Base-by-base conservation (phyloP, 2,113 vertebrate species). In the Mormoops blainvillei region DNA sequence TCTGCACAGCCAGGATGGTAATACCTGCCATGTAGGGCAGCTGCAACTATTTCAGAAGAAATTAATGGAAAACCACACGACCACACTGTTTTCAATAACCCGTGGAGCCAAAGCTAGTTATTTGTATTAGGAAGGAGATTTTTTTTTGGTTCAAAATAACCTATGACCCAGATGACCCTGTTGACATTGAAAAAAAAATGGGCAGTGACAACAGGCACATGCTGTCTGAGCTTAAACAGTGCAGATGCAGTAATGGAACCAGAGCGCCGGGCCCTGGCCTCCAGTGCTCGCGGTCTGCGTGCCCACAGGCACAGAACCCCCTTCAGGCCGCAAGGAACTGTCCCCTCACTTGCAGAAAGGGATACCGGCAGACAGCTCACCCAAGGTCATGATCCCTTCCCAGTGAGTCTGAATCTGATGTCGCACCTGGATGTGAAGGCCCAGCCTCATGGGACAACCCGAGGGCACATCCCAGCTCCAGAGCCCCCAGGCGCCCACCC, bases 401-500 rank as follows among this genome's bases (percentile, higher is more conserved):
- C 33, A 20, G 50, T 18, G 65, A 10, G 1, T 48, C 38, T 36
- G 52, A 10, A 0, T 36, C 52, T 8, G 19, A 9, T 70, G 54
- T 52, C 38, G 1, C 56, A 58, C 56, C 24, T 58, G 1, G 10
- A 11, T 13, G 52, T 24, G 68, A 33, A 14, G 52, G 38, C 28
- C 26, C 12, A 26, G 43, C 31, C 48, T 65, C 7, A 4, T 14
- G 33, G 63, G n/a, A 38, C 19, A 31, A 10, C 11, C 15, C 12
- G 48, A 12, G 0, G 20, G 48, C 13, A 15, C 19, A 0, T 16
- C n/a, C 71, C 48, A 26, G 63, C 31, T 26, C 20, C 88, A 63
- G 74, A 67, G 28, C 48, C n/a, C 54, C 7, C 0, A 0, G 15
- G 24, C 7, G 11, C 5, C 22, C 1, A 0, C 61, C 9, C 11